A percentile compares a stretch with the other conserved stretches of the same genome.
Evolutionary conservation across 2,113 vertebrate species (phyloP).

Genomic region (Pluvianellus socialis): DNA sequence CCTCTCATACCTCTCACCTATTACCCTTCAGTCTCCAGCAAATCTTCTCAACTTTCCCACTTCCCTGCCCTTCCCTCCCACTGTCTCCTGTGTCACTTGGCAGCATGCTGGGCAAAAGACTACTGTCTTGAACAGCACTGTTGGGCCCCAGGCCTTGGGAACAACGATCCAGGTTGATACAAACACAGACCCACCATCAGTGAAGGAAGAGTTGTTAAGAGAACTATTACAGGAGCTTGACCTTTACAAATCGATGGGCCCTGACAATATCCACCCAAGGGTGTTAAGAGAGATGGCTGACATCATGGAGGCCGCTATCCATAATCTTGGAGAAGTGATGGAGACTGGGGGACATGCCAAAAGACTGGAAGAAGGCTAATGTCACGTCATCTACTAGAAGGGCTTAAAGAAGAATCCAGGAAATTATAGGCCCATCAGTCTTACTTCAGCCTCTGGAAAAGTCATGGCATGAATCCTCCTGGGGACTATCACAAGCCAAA

Average conservation of each 20-base stretch:
- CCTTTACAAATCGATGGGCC: not conserved
- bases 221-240: not conserved
- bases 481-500: not conserved
- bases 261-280: not conserved
- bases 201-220: not conserved
- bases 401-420: not conserved
- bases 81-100: not conserved
- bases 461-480: not conserved
- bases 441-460: not conserved
- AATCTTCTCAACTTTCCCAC: not conserved
- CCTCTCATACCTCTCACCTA: not conserved
- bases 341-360: not conserved
- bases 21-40: not conserved
- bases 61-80: not conserved
- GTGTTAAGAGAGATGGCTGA: not conserved
- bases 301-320: not conserved
- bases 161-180: not conserved
- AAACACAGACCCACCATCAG: not conserved
- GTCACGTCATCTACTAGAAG: not conserved
- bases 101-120: rapidly evolving
- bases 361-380: not conserved
- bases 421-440: not conserved
- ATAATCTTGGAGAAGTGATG: not conserved
- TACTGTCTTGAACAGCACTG: not conserved
- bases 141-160: not conserved